These are phyloP conservation scores for Diachrysia chrysitis DNA, from an alignment of 2,888 invertebrate genomes.

Conservation along the genomic window DNA sequence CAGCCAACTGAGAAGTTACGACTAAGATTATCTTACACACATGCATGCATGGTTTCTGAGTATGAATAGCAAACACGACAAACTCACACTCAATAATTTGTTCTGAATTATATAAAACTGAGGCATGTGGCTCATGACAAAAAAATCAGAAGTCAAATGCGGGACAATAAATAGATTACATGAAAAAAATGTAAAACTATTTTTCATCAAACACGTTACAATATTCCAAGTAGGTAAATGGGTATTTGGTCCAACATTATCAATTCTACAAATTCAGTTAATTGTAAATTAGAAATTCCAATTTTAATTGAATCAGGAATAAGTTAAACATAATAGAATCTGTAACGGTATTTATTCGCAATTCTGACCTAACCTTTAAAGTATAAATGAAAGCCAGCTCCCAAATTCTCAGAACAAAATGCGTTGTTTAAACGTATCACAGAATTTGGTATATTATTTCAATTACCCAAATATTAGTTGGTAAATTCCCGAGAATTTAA, in stretches of 20 bases:
- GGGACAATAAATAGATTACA: too few relatives aligned
- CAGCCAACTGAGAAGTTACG: too few relatives aligned
- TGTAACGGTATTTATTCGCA: neutral
- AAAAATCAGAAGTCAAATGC: too few relatives aligned
- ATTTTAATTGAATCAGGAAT: neutral
- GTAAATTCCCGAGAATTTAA: neutral
- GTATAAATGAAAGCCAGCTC: neutral
- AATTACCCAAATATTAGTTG: neutral
- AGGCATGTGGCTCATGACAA: too few relatives aligned
- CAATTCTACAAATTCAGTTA: neutral
- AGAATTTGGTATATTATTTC: conserved; percentile 3
- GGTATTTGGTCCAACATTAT: neutral
- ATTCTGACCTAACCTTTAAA: neutral
- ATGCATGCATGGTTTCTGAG: too few relatives aligned
- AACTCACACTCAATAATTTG: too few relatives aligned
- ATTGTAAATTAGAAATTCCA: conserved; percentile 1
- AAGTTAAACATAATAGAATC: neutral
- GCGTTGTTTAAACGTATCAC: neutral
- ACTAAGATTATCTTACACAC: too few relatives aligned
- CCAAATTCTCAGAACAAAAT: neutral
- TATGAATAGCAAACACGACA: too few relatives aligned
- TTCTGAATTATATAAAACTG: too few relatives aligned
- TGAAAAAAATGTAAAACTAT: too few relatives aligned
- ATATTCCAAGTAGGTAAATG: neutral
- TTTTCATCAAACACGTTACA: neutral